Evolutionary conservation across 2,888 invertebrate genomes (phyloP), one percentile per base, ranked within the genome.

Genomic region (Leptogaster cylindrica): DNA sequence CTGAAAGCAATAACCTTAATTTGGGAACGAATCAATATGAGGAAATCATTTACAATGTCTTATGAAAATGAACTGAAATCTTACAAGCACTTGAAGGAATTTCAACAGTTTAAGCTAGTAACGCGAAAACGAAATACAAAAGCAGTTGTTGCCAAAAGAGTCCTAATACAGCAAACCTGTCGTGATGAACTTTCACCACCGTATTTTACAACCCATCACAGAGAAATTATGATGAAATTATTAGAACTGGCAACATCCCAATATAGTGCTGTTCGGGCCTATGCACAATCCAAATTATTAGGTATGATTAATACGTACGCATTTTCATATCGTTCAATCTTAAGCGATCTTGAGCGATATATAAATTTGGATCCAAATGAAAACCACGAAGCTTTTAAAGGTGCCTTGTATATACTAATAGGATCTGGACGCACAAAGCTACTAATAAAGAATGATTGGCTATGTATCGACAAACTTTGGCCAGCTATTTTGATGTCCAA

Each of bases 401-500:
- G 95, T 3, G 88, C 89, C 10, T 81, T 96, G 36, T 91, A 90
- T 78, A 84, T 93, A 10, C 46, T 74, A 12, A 64, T 70, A 18
- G 68, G 2, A 86, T 89, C 58, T 7, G 50, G 68, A 0, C 61
- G 66, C 8, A 50, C 51, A 5, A 70, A 70, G 44, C 16, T 72
- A 12, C 20, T 72, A 6, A 65, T 70, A 2, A 68, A 89, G 73
- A 88, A 89, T 71, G 89, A 92, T 77, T 96, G 94, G 93, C 83
- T 86, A 5, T 84, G 88, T 2, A 82, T 91, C 14, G 80, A 83
- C 36, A 81, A 85, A 23, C 78, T 95, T 0, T 95, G 95, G 93
- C 91, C 93, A 0, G 87, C 90, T 1, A 76, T 96, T 16, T 83
- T 94, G 0, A 84, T 85, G 67, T 89, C 93, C 0, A 88, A 89